These are phyloP conservation scores for Vanessa tameamea DNA, from an alignment of 1,140 invertebrate species.

Conservation along the genomic window DNA sequence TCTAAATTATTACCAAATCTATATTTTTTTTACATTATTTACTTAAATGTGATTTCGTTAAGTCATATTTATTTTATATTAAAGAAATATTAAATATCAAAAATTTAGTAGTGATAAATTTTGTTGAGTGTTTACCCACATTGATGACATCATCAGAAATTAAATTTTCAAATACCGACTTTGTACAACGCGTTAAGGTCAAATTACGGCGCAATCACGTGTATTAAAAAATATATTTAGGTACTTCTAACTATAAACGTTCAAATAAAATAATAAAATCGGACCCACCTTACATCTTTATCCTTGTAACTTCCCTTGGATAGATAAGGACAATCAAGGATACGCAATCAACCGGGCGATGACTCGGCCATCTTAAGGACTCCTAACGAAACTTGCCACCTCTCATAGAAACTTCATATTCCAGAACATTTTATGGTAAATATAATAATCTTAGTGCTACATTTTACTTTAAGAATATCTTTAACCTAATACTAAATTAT, in stretches of 20 bases:
- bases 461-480: conserved; percentile 23
- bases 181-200: conserved; percentile 21
- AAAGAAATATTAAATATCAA: no score
- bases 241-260: not conserved
- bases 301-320: conserved; percentile 39
- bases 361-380: conserved; percentile 62
- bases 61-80: no score
- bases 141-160: no score
- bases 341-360: conserved; percentile 57
- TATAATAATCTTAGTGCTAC: conserved; percentile 14
- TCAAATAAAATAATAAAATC: conserved; percentile 19
- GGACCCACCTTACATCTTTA: conserved; percentile 61
- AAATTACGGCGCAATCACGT: conserved; percentile 31
- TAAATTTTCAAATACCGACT: not conserved
- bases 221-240: no score
- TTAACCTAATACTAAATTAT: conserved; percentile 26
- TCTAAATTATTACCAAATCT: no score
- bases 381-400: conserved; percentile 36
- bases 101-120: no score
- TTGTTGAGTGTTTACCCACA: no score
- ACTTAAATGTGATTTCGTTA: no score
- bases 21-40: no score
- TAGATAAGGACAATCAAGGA: conserved; percentile 31
- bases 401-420: conserved; percentile 16
- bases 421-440: conserved; percentile 15